Evolutionary conservation across 2,797 vertebrate species (phyloP).

Genomic region (Martes flavigula): DNA sequence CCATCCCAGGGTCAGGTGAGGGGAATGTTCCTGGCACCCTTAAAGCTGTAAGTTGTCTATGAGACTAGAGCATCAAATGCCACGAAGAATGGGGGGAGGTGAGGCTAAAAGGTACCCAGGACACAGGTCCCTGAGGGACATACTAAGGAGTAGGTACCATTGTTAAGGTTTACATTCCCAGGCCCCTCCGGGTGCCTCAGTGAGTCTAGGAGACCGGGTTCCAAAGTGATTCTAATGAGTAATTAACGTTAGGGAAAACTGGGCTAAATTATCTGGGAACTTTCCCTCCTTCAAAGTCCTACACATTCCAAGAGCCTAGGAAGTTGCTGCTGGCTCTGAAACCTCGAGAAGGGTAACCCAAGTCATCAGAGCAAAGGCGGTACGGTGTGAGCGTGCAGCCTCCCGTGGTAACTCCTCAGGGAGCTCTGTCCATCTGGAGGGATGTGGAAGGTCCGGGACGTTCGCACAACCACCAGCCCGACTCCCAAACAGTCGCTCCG

Average conservation of each 20-base stretch:
- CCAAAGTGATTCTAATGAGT: background rate
- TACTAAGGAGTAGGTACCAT: background rate
- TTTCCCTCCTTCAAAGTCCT: background rate
- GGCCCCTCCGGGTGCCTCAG: background rate
- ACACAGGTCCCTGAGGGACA: background rate
- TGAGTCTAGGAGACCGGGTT: background rate
- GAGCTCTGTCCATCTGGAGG: background rate
- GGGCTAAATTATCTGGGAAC: background rate
- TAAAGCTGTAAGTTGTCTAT: background rate
- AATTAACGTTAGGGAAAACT: background rate
- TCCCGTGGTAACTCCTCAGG: background rate
- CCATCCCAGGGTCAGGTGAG: background rate
- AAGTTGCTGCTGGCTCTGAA: background rate
- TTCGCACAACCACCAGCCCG: background rate
- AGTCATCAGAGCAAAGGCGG: background rate
- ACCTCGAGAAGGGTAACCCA: background rate
- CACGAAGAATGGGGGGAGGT: background rate
- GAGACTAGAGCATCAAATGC: background rate
- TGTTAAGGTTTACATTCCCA: background rate
- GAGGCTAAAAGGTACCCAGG: background rate
- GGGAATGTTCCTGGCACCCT: fast-evolving
- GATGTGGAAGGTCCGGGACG: background rate
- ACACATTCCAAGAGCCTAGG: background rate
- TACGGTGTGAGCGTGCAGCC: no score
- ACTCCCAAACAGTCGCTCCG: background rate